Conservation (phyloP, 2,797 vertebrate genomes). For the Xiphorhynchus erythropygius region DNA sequence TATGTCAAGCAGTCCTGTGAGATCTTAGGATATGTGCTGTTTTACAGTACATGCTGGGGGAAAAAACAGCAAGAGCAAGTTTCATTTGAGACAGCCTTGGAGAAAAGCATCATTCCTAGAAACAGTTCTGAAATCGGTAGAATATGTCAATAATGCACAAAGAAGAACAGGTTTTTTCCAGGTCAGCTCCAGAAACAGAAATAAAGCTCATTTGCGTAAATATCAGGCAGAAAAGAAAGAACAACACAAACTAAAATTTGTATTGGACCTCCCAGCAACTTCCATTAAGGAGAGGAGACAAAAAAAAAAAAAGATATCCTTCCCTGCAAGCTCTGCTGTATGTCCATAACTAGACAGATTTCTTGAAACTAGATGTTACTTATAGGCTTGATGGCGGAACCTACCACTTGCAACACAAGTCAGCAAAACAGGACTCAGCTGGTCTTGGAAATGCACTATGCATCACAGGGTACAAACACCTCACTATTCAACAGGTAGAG, state of each 20-base stretch:
- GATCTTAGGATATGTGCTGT: fast-evolving
- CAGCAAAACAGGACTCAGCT: background rate
- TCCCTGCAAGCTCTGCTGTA: background rate
- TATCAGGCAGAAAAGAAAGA: background rate
- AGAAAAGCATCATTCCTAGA: background rate
- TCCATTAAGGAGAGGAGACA: no score
- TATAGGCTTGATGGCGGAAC: background rate
- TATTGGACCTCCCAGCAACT: background rate
- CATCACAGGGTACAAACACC: background rate
- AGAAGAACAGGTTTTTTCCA: background rate
- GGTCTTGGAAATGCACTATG: background rate
- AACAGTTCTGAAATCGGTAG: background rate
- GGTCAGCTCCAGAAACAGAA: background rate
- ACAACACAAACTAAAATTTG: background rate
- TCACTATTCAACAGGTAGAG: background rate
- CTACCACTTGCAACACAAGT: background rate
- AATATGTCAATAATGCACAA: background rate
- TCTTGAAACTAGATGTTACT: background rate
- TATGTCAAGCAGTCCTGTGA: background rate
- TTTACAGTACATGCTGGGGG: background rate
- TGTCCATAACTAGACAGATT: background rate
- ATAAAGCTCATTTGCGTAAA: background rate
- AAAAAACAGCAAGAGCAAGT: background rate
- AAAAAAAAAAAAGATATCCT: no score
- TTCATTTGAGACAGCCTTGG: background rate